Base-by-base conservation (phyloP, 1,140 invertebrate species). In the Chrysoperla carnea region DNA sequence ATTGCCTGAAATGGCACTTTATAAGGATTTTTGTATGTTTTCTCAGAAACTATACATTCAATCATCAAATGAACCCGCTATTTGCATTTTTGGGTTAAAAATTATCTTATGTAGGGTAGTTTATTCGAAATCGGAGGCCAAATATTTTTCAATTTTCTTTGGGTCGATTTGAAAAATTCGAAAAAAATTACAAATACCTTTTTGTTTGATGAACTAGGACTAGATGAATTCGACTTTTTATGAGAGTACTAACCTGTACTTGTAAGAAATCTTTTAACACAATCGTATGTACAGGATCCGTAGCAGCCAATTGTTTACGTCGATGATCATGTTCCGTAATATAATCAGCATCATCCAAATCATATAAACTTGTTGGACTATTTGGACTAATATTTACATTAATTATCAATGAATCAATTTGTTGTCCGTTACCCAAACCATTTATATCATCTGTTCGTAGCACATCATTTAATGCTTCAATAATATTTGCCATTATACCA, bases 391-490 rank as follows among this genome's bases (percentile, higher is more conserved):
- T 50, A 28, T 70, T 59, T 29, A 70, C 53, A 23, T 23, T 23
- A 11, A 33, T 33, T 33, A 33, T 33, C 8, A 72, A 55, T 11
- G 64, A 62, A 52, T 70, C 70, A 31, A 41, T 54, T 38, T 36
- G 36, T n/a, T 45, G 35, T 27, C 75, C 75, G 46, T 67, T 71
- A 3, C 17, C 17, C 5, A 23, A 23, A 23, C 17, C 17, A 23
- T 23, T 23, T 2, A 33, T 33, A 11, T 84, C 78, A 51, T 85
- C 81, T 39, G 66, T 69, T 53, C 73, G 77, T 54, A 75, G 80
- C 38, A 94, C 75, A 58, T 95, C 90, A 63, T 90, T 85, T 35
- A 95, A 61, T 6, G 84, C 76, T 64, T 91, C 84, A 27, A 82
- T 73, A 50, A 92, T 75, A 51, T 78, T 74, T 36, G 79, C 65